Evolutionary conservation across 1,140 invertebrate genomes (phyloP), one percentile per base, ranked within the genome.

Genomic region (Drosophila repletoides): DNA sequence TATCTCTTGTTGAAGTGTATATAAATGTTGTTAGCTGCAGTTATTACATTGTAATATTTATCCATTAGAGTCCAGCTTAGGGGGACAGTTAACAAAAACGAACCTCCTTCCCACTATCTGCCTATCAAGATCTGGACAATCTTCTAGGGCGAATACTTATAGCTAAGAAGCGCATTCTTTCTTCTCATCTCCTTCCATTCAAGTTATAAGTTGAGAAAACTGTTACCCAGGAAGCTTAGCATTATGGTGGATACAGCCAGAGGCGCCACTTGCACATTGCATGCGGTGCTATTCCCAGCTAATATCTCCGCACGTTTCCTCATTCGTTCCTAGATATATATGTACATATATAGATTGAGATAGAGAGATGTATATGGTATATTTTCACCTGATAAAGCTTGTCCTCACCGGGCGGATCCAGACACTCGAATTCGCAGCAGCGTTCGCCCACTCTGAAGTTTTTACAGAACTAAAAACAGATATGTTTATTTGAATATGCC

Each of bases 371-470:
- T 19, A 26, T 22, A 0, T 1, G 22, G 9, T 41, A 10, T 41
- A n/a, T 29, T 2, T 17, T 60, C 31, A 90, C 92, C 40, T 91
- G 90, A 89, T 93, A 93, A n/a, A 91, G 88, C 12, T 90, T 91
- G 77, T 93, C 92, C 67, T 93, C 92, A 0, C 93, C 93, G 0
- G 93, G 93, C 1, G 93, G 93, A 89, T 95, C 94, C 33, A 95
- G 91, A 77, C 95, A 95, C 77, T 95, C 93, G 77, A 95, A 95
- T 70, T 95, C 94, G 84, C 95, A 95, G 89, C 95, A 95, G 24
- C 93, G 91, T 86, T 95, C 93, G 24, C 94, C 94, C 19, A 95
- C 94, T 15, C 94, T 92, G 79, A 95, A 95, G 81, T 93, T 94
- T 88, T 94, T 94, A 90, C 94, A 95, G 91, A 93, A 95, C 94